These are phyloP conservation scores for Phaenicophaeus curvirostris DNA, from an alignment of 2,797 vertebrate genomes.

Conservation along the genomic window DNA sequence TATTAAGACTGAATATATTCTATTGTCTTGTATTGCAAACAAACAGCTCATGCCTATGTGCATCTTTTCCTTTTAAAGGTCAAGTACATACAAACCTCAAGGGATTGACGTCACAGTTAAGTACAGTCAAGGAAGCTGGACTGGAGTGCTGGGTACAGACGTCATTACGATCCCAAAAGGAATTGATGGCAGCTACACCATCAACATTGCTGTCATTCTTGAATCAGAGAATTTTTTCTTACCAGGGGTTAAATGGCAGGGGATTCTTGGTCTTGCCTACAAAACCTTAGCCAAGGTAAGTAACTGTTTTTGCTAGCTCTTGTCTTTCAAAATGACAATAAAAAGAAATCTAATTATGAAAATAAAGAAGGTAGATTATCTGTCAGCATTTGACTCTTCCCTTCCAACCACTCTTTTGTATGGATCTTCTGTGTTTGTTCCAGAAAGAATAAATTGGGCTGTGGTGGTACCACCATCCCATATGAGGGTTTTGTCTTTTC, in stretches of 20 bases:
- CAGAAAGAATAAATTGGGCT: background rate
- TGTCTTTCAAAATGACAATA: background rate
- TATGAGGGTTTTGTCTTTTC: background rate
- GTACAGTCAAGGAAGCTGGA: conserved; percentile 97
- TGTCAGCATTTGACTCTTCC: background rate
- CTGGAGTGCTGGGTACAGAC: conserved; percentile 89
- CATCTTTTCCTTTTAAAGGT: conserved; percentile 77
- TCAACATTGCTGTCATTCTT: conserved; percentile 91
- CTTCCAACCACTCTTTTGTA: background rate
- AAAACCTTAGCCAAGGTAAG: conserved; percentile 88
- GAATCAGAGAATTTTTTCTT: conserved; percentile 93
- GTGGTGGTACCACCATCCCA: background rate
- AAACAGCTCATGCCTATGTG: background rate
- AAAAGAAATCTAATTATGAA: background rate
- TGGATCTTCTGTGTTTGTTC: background rate
- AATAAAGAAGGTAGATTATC: background rate
- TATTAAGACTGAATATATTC: background rate
- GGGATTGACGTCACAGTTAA: conserved; percentile 84
- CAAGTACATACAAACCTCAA: conserved; percentile 81
- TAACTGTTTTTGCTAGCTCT: background rate
- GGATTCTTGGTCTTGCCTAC: conserved; percentile 95
- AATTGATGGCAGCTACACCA: conserved; percentile 80
- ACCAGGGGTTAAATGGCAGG: conserved; percentile 92
- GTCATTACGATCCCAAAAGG: conserved; percentile 85
- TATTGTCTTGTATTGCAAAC: background rate